Percentiles rank a stretch among this genome's conserved stretches.
Conservation (phyloP, 2,797 vertebrate genomes). For the Hemitrygon akajei region DNA sequence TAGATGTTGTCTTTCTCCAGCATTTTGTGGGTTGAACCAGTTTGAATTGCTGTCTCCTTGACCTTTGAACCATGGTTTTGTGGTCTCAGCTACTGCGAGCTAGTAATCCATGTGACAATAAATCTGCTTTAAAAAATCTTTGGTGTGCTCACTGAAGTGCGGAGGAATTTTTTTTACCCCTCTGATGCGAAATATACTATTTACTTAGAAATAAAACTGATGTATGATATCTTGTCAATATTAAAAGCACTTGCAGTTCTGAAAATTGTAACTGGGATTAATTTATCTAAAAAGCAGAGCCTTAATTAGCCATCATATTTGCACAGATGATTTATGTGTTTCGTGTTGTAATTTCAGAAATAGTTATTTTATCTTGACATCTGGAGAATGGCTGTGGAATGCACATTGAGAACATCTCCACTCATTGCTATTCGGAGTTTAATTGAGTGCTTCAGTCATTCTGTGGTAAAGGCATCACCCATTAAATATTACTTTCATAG, state of each 20-base stretch:
- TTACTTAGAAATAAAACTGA: constrained; percentile 28
- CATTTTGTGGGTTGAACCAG: no score
- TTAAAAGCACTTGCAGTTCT: constrained; percentile 9
- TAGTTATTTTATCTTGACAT: neutral
- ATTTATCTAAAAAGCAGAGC: neutral
- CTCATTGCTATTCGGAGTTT: neutral
- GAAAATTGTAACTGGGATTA: neutral
- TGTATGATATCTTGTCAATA: constrained; percentile 29
- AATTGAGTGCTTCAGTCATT: neutral
- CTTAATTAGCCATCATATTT: neutral
- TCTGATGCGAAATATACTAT: neutral
- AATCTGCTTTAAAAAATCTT: neutral
- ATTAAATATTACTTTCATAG: neutral
- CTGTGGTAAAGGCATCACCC: neutral
- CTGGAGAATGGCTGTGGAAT: neutral
- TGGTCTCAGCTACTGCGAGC: neutral
- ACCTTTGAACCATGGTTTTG: neutral
- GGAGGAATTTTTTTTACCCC: neutral
- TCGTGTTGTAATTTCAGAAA: neutral
- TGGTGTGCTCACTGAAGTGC: neutral
- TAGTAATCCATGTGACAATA: neutral
- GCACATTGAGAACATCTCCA: neutral
- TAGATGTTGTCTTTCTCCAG: no score
- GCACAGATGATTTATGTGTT: constrained; percentile 26
- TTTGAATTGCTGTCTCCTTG: neutral